Evolutionary conservation across 2,888 invertebrate genomes (phyloP).

Genomic region (Linnaemya tessellans): DNA sequence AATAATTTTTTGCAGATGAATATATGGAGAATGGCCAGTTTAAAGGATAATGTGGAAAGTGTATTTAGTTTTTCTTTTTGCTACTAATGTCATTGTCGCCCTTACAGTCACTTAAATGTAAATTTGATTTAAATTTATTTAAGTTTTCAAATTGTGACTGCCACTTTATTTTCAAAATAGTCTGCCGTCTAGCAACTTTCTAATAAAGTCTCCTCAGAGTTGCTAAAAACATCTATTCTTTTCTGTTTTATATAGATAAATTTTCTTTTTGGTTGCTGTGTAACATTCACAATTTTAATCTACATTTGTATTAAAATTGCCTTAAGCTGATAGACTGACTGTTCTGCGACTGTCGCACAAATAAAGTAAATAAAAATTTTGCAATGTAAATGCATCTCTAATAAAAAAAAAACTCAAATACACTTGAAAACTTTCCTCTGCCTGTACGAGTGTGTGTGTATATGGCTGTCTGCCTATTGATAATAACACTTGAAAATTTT

Average conservation of each 20-base stretch:
- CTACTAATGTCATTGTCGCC: conserved; percentile 40
- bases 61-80: not conserved
- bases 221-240: conserved; percentile 37
- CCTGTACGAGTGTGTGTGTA: conserved; percentile 44
- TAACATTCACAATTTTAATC: conserved; percentile 66
- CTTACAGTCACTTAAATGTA: conserved; percentile 35
- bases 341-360: conserved; percentile 50
- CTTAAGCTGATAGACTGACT: conserved; percentile 62
- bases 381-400: conserved; percentile 19
- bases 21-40: conserved; percentile 19
- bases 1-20: not conserved
- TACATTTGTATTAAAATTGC: conserved; percentile 68
- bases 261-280: conserved; percentile 37
- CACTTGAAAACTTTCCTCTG: conserved; percentile 42
- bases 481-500: conserved; percentile 53
- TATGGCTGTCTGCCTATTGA: no score
- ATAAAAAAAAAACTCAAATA: conserved; percentile 4
- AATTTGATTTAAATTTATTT: conserved; percentile 36
- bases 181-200: conserved; percentile 65
- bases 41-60: conserved; percentile 30
- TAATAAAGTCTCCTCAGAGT: conserved; percentile 62
- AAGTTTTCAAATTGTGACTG: conserved; percentile 27
- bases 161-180: conserved; percentile 36
- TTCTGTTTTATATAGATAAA: not conserved
- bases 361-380: conserved; percentile 30